Percentiles rank a stretch among this genome's conserved stretches.
phyloP scores from a whole-genome alignment of 2,113 vertebrate genomes.

The Anguilla rostrata region DNA sequence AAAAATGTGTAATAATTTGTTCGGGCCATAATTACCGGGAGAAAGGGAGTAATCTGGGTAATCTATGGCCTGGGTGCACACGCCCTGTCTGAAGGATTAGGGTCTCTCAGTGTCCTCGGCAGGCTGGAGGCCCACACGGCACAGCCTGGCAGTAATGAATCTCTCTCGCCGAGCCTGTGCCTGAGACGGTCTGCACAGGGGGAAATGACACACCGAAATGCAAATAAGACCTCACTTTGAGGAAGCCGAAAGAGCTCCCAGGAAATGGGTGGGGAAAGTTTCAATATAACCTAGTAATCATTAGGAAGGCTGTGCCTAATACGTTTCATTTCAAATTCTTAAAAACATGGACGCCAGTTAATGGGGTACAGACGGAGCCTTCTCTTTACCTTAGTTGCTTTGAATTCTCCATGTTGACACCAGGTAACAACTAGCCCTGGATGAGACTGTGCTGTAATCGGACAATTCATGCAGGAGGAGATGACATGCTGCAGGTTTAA shows the following conservation, averaged over 20 bases:
- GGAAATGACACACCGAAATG: constrained; percentile 42
- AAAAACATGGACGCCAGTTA: not conserved
- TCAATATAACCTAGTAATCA: constrained; percentile 64
- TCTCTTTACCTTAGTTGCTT: not conserved
- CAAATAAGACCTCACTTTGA: constrained; percentile 48
- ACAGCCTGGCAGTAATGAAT: constrained; percentile 61
- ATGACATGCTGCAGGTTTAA: constrained; percentile 62
- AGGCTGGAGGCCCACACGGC: constrained; percentile 51
- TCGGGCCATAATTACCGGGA: constrained; percentile 61
- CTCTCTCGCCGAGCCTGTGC: constrained; percentile 53
- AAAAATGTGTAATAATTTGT: constrained; percentile 59
- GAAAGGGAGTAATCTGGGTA: constrained; percentile 46
- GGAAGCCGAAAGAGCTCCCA: constrained; percentile 45
- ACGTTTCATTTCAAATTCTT: not conserved
- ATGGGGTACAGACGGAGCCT: not conserved
- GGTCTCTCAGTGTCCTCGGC: constrained; percentile 39
- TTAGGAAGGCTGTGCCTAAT: constrained; percentile 45
- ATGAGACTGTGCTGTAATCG: constrained; percentile 33
- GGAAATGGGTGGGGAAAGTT: constrained; percentile 35
- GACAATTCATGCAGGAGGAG: constrained; percentile 32
- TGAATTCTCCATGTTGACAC: not conserved
- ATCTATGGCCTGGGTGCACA: constrained; percentile 44
- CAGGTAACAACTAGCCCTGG: not conserved
- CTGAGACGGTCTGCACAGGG: constrained; percentile 51
- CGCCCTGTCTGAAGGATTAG: constrained; percentile 22